Evolutionary conservation across 2,888 invertebrate species (phyloP).

Genomic region (Tetheella fluctuosa): DNA sequence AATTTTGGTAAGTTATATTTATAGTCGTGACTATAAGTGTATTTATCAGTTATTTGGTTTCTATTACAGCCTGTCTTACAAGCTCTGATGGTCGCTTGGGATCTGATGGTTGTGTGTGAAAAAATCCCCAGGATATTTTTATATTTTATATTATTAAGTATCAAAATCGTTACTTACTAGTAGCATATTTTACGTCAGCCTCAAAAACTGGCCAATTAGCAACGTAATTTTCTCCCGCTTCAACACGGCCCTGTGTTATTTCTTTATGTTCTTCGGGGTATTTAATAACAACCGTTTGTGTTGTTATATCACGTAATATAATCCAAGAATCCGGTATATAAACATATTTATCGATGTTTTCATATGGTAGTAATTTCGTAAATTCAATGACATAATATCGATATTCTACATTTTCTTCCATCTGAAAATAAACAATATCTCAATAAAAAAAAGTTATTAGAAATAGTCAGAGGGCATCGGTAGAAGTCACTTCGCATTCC

Average conservation of each 20-base stretch:
- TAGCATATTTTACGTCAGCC: neutral
- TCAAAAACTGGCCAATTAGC: neutral
- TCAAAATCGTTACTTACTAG: neutral
- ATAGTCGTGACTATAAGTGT: too few species aligned
- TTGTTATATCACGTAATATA: neutral
- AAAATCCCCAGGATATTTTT: too few species aligned
- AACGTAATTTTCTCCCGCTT: neutral
- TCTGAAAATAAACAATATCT: neutral
- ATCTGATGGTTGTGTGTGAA: too few species aligned
- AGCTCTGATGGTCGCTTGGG: too few species aligned
- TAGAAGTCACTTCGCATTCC: too few species aligned
- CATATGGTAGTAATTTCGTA: neutral
- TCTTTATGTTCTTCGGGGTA: neutral
- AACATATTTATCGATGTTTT: neutral
- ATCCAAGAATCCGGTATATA: neutral
- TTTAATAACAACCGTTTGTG: neutral
- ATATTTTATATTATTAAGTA: too few species aligned
- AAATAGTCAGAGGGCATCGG: too few species aligned
- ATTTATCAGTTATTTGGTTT: too few species aligned
- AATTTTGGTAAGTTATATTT: too few species aligned
- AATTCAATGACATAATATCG: neutral
- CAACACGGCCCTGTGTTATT: neutral
- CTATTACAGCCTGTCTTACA: too few species aligned
- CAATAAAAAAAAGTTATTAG: too few species aligned
- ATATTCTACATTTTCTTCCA: neutral